phyloP scores from a whole-genome alignment of 37 sponge, comb jelly and placozoan genomes.

The Halichondria panicea region DNA sequence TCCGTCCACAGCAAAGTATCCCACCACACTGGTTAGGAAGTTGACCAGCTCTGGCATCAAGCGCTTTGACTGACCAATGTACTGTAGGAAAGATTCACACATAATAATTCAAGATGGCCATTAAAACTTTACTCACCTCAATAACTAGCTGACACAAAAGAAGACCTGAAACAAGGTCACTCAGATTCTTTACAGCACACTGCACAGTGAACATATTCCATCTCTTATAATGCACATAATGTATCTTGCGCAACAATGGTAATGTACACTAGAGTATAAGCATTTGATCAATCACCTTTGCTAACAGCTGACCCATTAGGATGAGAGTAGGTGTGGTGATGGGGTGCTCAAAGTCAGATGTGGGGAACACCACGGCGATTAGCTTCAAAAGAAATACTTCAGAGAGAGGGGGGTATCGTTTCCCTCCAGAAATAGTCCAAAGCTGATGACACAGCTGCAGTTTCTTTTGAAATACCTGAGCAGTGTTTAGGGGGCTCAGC shows the following conservation, averaged over 20 bases:
- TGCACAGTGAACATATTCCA: not conserved
- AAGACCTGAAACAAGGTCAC: conserved; percentile 28
- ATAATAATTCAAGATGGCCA: not conserved
- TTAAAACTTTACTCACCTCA: conserved; percentile 35
- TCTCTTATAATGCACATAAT: too few species aligned
- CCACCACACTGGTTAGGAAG: conserved; percentile 45
- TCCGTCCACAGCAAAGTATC: conserved; percentile 4
- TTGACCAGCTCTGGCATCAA: conserved; percentile 73
- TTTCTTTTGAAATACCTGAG: conserved; percentile 6
- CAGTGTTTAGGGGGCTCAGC: conserved; percentile 14
- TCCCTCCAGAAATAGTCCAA: not conserved
- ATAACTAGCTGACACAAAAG: conserved; percentile 29
- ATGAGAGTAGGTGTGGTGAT: conserved; percentile 68
- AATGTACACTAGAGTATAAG: too few species aligned
- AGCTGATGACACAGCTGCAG: conserved; percentile 15
- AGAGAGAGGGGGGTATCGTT: not conserved
- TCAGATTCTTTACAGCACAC: conserved; percentile 22
- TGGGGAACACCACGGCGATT: conserved; percentile 64
- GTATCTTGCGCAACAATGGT: too few species aligned
- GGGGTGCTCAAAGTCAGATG: conserved; percentile 77
- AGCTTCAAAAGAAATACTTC: conserved; percentile 55
- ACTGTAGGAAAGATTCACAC: conserved; percentile 26
- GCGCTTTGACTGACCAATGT: conserved; percentile 51
- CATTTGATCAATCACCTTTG: conserved; percentile 56
- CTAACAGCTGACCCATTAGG: conserved; percentile 51